These are phyloP conservation scores for Orientallactaga sibirica DNA, from an alignment of 2,797 vertebrate genomes.

Conservation along the genomic window DNA sequence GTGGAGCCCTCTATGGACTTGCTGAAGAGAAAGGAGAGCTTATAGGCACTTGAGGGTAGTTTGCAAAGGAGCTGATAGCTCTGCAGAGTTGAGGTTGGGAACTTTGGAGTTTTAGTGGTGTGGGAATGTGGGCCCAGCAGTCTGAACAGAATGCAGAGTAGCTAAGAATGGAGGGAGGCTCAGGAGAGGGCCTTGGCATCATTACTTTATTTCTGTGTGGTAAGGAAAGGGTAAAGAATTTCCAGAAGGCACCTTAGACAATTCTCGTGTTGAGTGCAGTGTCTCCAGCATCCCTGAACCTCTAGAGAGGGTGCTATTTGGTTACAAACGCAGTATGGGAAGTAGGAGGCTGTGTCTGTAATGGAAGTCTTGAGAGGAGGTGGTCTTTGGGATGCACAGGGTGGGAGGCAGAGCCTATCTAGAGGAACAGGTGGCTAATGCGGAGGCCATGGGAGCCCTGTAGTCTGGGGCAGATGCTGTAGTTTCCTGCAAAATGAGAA, in stretches of 20 bases:
- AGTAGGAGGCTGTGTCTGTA: background rate
- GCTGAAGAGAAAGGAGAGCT: background rate
- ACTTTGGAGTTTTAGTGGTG: fast-evolving
- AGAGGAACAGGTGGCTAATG: background rate
- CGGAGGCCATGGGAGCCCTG: background rate
- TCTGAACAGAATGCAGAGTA: fast-evolving
- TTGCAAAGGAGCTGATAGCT: background rate
- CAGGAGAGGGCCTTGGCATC: background rate
- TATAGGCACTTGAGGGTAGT: background rate
- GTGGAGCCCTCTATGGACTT: background rate
- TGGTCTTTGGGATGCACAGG: background rate
- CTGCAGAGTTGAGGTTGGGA: background rate
- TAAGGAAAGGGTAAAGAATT: background rate
- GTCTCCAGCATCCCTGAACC: too few relatives aligned
- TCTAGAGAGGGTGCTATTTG: fast-evolving
- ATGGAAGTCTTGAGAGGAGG: background rate
- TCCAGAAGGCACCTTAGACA: background rate
- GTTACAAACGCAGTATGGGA: background rate
- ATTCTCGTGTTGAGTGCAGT: background rate
- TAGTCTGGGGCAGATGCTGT: background rate
- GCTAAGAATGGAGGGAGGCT: background rate
- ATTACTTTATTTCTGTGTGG: fast-evolving
- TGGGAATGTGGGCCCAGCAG: background rate
- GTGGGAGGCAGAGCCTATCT: too few relatives aligned
- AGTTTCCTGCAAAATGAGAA: background rate